Conservation (phyloP, 1,140 invertebrate species). For the Pachypsylla venusta region DNA sequence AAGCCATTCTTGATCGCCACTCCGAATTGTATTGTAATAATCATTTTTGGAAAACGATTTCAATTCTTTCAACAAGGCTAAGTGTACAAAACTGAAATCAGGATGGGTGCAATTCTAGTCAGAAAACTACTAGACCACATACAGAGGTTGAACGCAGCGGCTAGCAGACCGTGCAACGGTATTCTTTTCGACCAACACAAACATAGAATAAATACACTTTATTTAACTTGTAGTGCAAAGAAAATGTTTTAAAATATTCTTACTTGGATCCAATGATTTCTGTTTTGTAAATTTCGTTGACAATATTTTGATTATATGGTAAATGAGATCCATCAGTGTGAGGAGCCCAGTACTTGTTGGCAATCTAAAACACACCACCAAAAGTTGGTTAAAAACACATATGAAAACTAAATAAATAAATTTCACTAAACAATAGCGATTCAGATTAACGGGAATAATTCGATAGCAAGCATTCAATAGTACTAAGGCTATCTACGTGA, state of each 20-base stretch:
- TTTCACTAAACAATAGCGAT: not conserved
- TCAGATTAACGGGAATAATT: not conserved
- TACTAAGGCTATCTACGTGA: not conserved
- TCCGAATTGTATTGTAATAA: no score
- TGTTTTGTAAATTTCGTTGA: conserved; percentile 64
- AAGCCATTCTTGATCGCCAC: no score
- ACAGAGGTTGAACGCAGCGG: no score
- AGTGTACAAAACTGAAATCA: no score
- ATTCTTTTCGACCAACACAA: no score
- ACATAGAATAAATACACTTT: no score
- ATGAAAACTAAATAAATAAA: not conserved
- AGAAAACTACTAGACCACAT: no score
- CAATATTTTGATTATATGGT: conserved; percentile 52
- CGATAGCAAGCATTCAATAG: not conserved
- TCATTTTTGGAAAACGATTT: no score
- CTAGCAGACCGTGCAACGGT: no score
- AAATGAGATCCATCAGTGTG: conserved; percentile 50
- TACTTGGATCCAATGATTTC: conserved; percentile 60
- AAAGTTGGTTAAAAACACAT: conserved; percentile 11
- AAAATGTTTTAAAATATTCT: conserved; percentile 21
- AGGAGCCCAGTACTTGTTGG: conserved; percentile 77
- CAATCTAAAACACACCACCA: conserved; percentile 56
- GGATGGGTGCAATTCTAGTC: no score
- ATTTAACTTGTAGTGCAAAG: no score
- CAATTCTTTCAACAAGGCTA: no score